Evolutionary conservation across 2,113 vertebrate genomes (phyloP).

Genomic region (Vombatus ursinus): DNA sequence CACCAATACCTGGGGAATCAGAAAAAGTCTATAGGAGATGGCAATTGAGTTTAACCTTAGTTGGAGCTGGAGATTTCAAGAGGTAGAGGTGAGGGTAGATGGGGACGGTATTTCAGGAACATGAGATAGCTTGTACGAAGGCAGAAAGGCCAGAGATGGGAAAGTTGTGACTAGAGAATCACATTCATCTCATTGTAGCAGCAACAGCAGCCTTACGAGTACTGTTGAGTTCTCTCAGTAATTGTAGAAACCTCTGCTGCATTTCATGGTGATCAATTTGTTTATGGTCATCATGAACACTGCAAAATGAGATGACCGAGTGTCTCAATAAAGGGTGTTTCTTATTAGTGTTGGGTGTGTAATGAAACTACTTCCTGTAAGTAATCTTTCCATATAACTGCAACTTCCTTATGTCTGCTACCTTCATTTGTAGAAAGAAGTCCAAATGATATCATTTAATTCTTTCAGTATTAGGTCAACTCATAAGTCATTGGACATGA

Average conservation of each 20-base stretch:
- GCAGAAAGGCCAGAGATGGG: neutral
- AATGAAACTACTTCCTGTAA: neutral
- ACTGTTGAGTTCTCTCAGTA: neutral
- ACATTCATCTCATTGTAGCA: neutral
- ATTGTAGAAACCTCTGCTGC: neutral
- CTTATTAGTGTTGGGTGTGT: neutral
- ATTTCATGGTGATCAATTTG: neutral
- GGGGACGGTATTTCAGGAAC: neutral
- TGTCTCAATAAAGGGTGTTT: neutral
- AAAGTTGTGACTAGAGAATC: neutral
- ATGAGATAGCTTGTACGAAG: neutral
- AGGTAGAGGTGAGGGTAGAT: neutral
- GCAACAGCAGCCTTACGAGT: neutral
- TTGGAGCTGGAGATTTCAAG: neutral
- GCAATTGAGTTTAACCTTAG: neutral
- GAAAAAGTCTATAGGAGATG: neutral
- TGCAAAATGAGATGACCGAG: neutral
- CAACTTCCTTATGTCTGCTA: neutral
- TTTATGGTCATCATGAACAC: neutral
- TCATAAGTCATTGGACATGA: neutral
- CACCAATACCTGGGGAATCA: neutral
- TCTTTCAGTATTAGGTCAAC: neutral
- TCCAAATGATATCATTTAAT: neutral
- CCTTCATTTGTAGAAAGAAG: neutral
- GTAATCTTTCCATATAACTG: neutral